Conservation (phyloP, 2,113 vertebrate genomes). For the Myxocyprinus asiaticus region DNA sequence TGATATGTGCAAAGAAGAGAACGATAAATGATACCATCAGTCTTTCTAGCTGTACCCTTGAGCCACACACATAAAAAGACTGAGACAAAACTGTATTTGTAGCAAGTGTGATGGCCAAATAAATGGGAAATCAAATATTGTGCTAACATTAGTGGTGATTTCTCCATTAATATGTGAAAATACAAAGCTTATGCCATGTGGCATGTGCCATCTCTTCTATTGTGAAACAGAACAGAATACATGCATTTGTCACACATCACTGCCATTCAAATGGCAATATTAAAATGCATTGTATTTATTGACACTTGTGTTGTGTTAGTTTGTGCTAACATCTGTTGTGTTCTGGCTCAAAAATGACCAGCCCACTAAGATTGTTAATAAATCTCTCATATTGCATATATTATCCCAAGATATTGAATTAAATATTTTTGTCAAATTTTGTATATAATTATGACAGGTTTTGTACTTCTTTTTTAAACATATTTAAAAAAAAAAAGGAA, state of each 20-base stretch:
- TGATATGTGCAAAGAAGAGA: background rate
- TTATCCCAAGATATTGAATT: too few relatives aligned
- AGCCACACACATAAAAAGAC: constrained; percentile 18
- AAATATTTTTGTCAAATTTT: too few relatives aligned
- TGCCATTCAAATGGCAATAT: too few relatives aligned
- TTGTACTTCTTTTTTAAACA: too few relatives aligned
- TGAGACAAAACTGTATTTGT: constrained; percentile 1
- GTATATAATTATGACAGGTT: too few relatives aligned
- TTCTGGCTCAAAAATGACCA: too few relatives aligned
- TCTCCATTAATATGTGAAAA: background rate
- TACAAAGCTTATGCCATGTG: background rate
- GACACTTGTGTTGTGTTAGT: too few relatives aligned
- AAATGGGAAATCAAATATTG: background rate
- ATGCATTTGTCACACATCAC: background rate
- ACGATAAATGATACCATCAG: background rate
- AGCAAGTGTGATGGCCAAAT: background rate
- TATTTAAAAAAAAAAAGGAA: too few relatives aligned
- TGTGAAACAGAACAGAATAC: background rate
- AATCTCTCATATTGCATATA: too few relatives aligned
- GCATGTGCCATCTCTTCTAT: background rate
- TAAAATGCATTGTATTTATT: too few relatives aligned
- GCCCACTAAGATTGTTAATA: too few relatives aligned
- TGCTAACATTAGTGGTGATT: background rate
- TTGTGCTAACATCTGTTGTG: too few relatives aligned
- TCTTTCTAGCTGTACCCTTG: constrained; percentile 10